These are phyloP conservation scores for Salpingus planirostris DNA, from an alignment of 2,888 invertebrate species.

Conservation along the genomic window DNA sequence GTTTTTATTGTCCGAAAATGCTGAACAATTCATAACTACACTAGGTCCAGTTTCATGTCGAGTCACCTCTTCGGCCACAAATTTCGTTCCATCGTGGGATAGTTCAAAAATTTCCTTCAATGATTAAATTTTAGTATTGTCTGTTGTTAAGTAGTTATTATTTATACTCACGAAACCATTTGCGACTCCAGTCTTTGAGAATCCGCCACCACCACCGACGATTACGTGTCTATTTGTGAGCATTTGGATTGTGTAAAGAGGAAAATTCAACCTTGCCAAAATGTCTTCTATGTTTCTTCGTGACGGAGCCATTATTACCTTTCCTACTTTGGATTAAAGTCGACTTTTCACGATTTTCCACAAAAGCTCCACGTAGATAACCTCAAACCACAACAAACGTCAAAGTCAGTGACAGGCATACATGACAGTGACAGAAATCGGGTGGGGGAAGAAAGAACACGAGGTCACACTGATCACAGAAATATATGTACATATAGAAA, in stretches of 20 bases:
- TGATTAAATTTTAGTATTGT: no score
- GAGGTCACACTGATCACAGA: no score
- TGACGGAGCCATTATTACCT: conserved; percentile 49
- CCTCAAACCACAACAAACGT: conserved; percentile 20
- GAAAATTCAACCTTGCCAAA: conserved; percentile 84
- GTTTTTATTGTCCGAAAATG: conserved; percentile 61
- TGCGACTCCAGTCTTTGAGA: conserved; percentile 92
- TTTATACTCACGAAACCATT: conserved; percentile 95
- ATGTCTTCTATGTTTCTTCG: conserved; percentile 59
- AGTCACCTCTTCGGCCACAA: conserved; percentile 80
- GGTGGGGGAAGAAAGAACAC: no score
- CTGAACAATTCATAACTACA: conserved; percentile 87
- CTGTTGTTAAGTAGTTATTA: conserved; percentile 1
- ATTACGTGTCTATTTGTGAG: conserved; percentile 87
- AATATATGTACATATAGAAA: no score
- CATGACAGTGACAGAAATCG: no score
- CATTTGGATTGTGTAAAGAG: conserved; percentile 83
- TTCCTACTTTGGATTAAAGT: conserved; percentile 5
- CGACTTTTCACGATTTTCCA: conserved; percentile 11
- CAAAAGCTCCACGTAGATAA: conserved; percentile 34
- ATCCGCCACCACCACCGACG: conserved; percentile 95
- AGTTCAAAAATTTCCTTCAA: conserved; percentile 88
- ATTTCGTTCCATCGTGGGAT: conserved; percentile 72
- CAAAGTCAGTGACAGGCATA: no score
- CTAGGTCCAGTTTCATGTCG: conserved; percentile 82